phyloP scores from a whole-genome alignment of 2,797 vertebrate genomes.

The Crax fasciolata region DNA sequence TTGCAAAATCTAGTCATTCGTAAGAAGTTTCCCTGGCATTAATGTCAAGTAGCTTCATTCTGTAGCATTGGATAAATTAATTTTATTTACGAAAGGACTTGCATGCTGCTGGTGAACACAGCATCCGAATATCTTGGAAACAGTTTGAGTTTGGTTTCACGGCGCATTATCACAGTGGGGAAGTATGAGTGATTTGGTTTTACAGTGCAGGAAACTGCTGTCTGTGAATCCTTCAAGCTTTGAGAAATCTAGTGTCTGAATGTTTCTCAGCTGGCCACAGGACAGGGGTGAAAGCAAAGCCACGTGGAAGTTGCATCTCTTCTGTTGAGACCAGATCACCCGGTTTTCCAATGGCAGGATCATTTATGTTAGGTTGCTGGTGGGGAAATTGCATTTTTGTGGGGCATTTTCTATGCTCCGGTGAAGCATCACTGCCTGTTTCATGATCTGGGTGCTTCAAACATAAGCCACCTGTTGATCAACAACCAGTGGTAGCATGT shows the following conservation, averaged over 20 bases:
- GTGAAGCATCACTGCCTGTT: not conserved
- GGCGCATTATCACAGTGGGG: rapidly evolving
- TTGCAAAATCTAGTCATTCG: not conserved
- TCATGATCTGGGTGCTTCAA: not conserved
- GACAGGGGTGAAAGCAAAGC: not conserved
- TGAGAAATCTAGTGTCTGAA: not conserved
- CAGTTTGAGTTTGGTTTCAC: conserved; percentile 5
- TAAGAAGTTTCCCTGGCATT: not conserved
- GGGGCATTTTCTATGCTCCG: not conserved
- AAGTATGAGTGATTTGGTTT: not conserved
- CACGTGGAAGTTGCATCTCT: not conserved
- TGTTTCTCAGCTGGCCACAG: not conserved
- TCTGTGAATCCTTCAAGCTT: not conserved
- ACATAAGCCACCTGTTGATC: not conserved
- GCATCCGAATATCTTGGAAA: not conserved
- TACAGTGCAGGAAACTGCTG: not conserved
- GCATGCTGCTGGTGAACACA: not conserved
- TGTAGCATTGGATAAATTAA: not conserved
- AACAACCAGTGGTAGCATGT: not conserved
- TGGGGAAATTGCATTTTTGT: not conserved
- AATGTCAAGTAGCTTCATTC: not conserved
- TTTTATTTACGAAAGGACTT: not conserved
- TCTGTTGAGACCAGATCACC: rapidly evolving
- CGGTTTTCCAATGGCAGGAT: not conserved
- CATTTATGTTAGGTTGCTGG: not conserved